phyloP scores from a whole-genome alignment of 2,797 vertebrate species.

The Psittacula echo region DNA sequence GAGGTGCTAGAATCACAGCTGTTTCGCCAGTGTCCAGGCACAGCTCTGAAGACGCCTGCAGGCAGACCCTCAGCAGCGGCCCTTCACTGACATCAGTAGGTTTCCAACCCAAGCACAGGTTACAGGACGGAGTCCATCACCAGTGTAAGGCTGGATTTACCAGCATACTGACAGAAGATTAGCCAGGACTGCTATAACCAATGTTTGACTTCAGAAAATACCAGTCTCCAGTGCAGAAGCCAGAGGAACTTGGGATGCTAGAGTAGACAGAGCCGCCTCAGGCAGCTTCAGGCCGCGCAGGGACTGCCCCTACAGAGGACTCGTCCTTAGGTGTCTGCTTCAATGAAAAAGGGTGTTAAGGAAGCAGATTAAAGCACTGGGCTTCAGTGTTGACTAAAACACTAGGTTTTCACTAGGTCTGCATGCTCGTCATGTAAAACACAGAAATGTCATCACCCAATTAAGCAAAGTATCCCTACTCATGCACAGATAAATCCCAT shows the following conservation, averaged over 20 bases:
- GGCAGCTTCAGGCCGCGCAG: not conserved
- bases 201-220: not conserved
- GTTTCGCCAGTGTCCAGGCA: not conserved
- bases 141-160: not conserved
- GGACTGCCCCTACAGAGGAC: not conserved
- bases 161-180: not conserved
- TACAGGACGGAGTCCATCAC: not conserved
- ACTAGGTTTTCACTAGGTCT: not conserved
- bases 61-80: not conserved
- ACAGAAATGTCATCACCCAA: not conserved
- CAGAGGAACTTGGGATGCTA: not conserved
- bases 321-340: not conserved
- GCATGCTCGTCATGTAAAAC: fast-evolving
- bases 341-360: not conserved
- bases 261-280: not conserved
- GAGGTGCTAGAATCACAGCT: not conserved
- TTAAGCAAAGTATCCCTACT: not conserved
- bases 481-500: not conserved
- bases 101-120: not conserved
- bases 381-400: not conserved
- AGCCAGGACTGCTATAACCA: not conserved
- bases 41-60: not conserved
- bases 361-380: not conserved
- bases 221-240: not conserved
- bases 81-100: not conserved